phyloP scores from a whole-genome alignment of 2,797 vertebrate genomes.

The Gallinago stenura region DNA sequence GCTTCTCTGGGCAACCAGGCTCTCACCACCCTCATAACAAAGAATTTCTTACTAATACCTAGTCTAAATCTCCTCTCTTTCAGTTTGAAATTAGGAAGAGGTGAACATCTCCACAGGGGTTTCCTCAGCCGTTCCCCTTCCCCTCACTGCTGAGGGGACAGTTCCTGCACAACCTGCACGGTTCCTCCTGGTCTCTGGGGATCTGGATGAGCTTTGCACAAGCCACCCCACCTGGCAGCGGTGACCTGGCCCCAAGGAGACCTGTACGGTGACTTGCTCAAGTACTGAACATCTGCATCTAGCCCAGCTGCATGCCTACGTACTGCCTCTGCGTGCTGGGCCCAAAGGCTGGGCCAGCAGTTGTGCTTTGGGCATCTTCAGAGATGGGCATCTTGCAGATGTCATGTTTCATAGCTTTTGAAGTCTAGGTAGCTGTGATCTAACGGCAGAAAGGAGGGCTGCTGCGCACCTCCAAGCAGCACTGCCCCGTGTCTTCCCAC shows the following conservation, averaged over 20 bases:
- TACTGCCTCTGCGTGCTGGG: background rate
- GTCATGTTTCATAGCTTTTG: background rate
- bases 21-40: background rate
- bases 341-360: background rate
- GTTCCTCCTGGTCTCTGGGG: background rate
- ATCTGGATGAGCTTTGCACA: background rate
- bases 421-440: background rate
- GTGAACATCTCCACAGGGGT: background rate
- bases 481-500: background rate
- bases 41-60: background rate
- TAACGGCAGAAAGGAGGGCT: background rate
- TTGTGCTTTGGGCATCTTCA: background rate
- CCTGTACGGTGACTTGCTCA: background rate
- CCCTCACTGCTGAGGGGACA: background rate
- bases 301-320: background rate
- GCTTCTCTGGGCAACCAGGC: background rate
- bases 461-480: background rate
- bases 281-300: background rate
- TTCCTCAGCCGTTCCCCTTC: background rate
- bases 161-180: background rate
- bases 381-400: background rate
- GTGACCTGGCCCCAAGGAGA: background rate
- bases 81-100: background rate
- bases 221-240: background rate
- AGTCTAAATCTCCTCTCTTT: background rate